Base-by-base conservation (phyloP, 2,113 vertebrate species). In the Leucosticte australis region DNA sequence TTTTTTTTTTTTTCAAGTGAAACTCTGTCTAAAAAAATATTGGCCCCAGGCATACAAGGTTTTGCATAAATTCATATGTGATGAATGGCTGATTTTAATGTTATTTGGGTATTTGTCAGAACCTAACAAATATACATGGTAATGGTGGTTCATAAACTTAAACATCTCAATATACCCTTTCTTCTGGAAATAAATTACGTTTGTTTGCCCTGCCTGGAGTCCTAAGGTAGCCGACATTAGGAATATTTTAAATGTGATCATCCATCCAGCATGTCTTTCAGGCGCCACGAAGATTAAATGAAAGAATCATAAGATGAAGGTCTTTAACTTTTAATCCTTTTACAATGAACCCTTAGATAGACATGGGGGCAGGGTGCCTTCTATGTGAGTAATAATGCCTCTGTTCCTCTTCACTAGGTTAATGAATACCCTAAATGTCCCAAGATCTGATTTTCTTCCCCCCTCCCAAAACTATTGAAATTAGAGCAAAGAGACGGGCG, bases 321-420 rank as follows among this genome's bases (percentile, higher is more conserved):
- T 98, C 98, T 98, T 98, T 98, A 98, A 99, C 98, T 98, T 98
- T 98, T 99, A 99, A 98, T 99, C 98, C 98, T 98, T 98, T 99
- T 98, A 98, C 98, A 99, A 99, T 98, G 98, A 98, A 98, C 98
- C 97, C 98, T 98, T 98, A 98, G 98, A 98, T 98, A 98, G 98
- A 98, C 98, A 97, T 98, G 98, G 97, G 98, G 98, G 98, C 97
- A 97, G 98, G 98, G 98, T 98, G 98, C 98, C 98, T 98, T 98
- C 98, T 97, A 97, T 97, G 97, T 91, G 97, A 97, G 97, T 97
- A 98, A 98, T 98, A 98, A 98, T 98, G 97, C 97, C 98, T 97
- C 97, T 98, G 98, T 98, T 98, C 98, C 97, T 96, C 97, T 97
- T 97, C 97, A 95, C 97, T 94, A 97, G 97, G 98, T 98, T 98